Base-by-base conservation (phyloP, 2,113 vertebrate genomes). In the Hippoglossus stenolepis region DNA sequence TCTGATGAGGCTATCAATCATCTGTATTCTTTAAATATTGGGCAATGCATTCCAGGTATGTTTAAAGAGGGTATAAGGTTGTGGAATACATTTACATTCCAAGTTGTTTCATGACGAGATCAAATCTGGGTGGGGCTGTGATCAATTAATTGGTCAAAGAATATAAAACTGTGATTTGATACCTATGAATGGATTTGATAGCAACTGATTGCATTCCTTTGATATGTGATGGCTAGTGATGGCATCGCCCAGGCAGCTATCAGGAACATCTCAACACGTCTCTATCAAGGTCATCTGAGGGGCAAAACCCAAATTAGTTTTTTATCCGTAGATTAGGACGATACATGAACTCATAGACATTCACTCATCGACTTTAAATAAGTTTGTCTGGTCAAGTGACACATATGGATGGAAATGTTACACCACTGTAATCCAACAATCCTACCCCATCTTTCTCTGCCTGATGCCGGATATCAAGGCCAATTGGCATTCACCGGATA, bases 1-100 rank as follows among this genome's bases (percentile, higher is more conserved):
- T 85, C 54, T 77, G 75, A 85, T 70, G 70, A 85, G 75, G 49
- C 18, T 23, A 89, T 89, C 77, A 76, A 78, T 88, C 85, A 71
- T 69, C 23, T 64, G 53, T 38, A 10, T 69, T 65, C 66, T 77
- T 78, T 70, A 82, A 79, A 67, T 80, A 75, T 65, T 75, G 65
- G 79, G 43, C 43, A 35, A 79, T 69, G 53, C 24, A 60, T 82
- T 65, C 61, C 70, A 77, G 64, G 65, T 71, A 64, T 40, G 31
- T 68, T 24, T 2, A 67, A 66, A 77, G 58, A 70, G 14, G n/a
- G 70, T 43, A 60, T 47, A n/a, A 47, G 0, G 1, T 18, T 53
- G 23, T 63, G 45, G 49, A 58, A 57, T 58, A 24, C 10, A 18
- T 69, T 62, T 40, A 49, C 54, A 1, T 70, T 66, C 20, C 15